Conservation (phyloP, 2,797 vertebrate species). For the Pangasius macronema region DNA sequence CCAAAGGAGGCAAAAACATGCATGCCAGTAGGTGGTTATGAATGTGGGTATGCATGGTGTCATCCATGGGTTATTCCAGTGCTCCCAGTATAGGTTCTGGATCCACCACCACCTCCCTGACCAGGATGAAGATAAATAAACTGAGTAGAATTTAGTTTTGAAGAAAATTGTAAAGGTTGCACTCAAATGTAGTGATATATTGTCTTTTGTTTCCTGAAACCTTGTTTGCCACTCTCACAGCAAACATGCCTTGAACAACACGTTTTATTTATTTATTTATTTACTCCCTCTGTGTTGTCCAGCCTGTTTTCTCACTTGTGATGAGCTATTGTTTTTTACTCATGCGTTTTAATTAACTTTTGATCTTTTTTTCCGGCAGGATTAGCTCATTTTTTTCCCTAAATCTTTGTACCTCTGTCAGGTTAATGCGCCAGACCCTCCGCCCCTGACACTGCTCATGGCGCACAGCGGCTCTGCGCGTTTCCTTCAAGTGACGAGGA, state of each 20-base stretch:
- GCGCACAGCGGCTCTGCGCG: background rate
- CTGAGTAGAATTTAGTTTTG: background rate
- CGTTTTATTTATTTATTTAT: background rate
- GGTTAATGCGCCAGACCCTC: background rate
- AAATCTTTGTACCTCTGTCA: background rate
- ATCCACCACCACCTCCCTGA: background rate
- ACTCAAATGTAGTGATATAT: background rate
- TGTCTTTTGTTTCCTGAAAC: background rate
- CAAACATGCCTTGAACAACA: background rate
- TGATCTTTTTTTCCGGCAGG: background rate
- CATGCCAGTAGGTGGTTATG: background rate
- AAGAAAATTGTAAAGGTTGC: background rate
- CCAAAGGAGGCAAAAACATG: too few species aligned
- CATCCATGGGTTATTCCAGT: background rate
- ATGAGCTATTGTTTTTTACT: background rate
- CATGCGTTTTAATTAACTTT: background rate
- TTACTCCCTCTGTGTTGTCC: background rate
- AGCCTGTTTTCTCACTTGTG: background rate
- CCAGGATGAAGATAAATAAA: too few species aligned
- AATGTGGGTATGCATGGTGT: background rate
- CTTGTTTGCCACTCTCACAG: background rate
- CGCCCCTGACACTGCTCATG: background rate
- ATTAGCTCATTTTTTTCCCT: background rate
- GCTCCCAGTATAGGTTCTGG: background rate
- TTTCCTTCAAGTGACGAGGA: background rate